These are phyloP conservation scores for Myrmecophaga tridactyla DNA, from an alignment of 2,113 vertebrate species.

Conservation along the genomic window DNA sequence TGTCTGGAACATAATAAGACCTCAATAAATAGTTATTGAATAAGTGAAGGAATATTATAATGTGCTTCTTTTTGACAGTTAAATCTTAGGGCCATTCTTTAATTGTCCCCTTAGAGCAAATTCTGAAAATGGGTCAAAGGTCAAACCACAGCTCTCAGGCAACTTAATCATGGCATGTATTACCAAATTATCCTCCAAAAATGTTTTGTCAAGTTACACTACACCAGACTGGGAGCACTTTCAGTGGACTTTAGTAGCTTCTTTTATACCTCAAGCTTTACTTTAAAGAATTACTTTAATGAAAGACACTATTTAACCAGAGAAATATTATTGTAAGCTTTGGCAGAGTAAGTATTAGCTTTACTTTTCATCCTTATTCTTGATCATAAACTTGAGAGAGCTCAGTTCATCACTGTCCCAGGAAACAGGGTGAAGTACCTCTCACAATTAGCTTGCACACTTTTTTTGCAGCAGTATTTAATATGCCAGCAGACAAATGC, in stretches of 20 bases:
- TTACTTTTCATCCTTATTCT: background rate
- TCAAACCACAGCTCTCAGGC: background rate
- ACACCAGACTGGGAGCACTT: background rate
- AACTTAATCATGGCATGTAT: background rate
- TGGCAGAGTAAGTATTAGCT: background rate
- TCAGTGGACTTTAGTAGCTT: background rate
- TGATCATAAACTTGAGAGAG: background rate
- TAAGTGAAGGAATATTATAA: background rate
- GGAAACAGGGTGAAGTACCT: background rate
- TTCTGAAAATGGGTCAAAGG: conserved; percentile 40
- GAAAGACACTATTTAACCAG: background rate
- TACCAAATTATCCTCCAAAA: background rate
- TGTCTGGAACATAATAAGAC: background rate
- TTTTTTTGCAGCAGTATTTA: background rate
- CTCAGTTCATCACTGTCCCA: background rate
- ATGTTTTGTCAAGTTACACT: background rate
- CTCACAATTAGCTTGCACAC: background rate
- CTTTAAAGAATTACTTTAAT: background rate
- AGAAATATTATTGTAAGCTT: background rate
- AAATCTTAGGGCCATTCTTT: background rate
- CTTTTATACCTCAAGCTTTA: background rate
- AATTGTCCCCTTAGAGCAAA: background rate
- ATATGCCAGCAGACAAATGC: background rate
- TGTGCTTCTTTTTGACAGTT: background rate
- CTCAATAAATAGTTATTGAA: background rate